Percentiles rank a stretch among this genome's conserved stretches.
phyloP scores from a whole-genome alignment of 2,113 vertebrate genomes.

The Alosa alosa region DNA sequence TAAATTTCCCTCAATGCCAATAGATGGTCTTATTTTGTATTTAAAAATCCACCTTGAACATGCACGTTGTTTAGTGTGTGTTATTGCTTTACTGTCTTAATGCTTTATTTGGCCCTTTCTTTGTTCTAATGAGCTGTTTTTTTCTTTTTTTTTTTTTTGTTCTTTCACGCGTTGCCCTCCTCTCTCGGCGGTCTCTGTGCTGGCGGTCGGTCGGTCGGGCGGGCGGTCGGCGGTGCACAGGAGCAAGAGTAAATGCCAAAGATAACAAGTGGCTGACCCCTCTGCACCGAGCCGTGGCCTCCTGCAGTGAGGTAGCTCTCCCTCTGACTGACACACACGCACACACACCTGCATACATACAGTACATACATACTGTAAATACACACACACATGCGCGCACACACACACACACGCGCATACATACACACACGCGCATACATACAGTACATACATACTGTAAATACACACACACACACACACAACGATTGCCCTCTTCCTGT shows the following conservation, averaged over 20 bases:
- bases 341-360: too few species aligned
- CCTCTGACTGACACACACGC: background rate
- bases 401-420: background rate
- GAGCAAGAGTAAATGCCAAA: constrained; percentile 99
- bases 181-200: constrained; percentile 10
- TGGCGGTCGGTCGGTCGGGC: background rate
- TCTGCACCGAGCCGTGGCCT: constrained; percentile 96
- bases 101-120: background rate
- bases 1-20: background rate
- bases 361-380: too few species aligned
- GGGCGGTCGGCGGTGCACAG: constrained; percentile 60
- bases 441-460: too few species aligned
- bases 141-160: constrained; percentile 20
- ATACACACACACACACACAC: too few species aligned
- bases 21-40: background rate
- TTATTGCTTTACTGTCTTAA: background rate
- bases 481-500: too few species aligned
- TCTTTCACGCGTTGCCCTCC: background rate
- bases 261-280: constrained; percentile 99
- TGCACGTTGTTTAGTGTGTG: background rate
- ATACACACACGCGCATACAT: too few species aligned
- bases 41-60: background rate
- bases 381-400: too few species aligned
- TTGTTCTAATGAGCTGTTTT: background rate
- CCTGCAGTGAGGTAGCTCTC: constrained; percentile 90